Base-by-base conservation (phyloP, 2,113 vertebrate species). In the Pachycephala philippinensis region DNA sequence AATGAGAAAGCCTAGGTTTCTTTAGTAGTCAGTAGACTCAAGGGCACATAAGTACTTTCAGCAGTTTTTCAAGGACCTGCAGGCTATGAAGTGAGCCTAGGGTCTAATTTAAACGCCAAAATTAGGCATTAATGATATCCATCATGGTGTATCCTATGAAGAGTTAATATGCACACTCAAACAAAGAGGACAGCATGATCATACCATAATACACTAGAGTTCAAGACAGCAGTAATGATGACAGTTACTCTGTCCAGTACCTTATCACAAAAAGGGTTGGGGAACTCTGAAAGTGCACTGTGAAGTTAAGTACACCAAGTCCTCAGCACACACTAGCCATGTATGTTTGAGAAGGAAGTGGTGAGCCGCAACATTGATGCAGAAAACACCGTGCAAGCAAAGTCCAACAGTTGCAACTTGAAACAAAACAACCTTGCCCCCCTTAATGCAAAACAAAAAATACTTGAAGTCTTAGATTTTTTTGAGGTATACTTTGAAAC, bases 351-450 rank as follows among this genome's bases (percentile, higher is more conserved):
- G 71, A 63, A 93, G 93, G 93, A 95, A 95, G 96, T 75, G 93
- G 93, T 60, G 31, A 96, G 79, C 96, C 92, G 89, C 92, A 92
- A 10, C 56, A 89, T 0, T 7, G 3, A 92, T 75, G 80, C 52
- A 64, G 79, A 74, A 90, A 93, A 87, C 19, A 33, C 44, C 24
- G 71, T 88, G 75, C 82, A 94, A 85, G 85, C 7, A 0, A 92
- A 93, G 76, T 86, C 90, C 88, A 95, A 84, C 49, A 94, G 75
- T n/a, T 95, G 60, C 83, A 84, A 76, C 69, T 90, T 80, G 24
- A 77, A 88, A 88, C 20, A 60, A 84, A 87, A 61, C n/a, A 82
- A 78, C 8, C 12, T 59, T 61, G 52, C 14, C 20, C 35, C 44
- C 24, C 80, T 74, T 37, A 68, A 84, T 52, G 42, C 24, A 83